Evolutionary conservation across 2,888 invertebrate genomes (phyloP).

Genomic region (Drosophila testacea): DNA sequence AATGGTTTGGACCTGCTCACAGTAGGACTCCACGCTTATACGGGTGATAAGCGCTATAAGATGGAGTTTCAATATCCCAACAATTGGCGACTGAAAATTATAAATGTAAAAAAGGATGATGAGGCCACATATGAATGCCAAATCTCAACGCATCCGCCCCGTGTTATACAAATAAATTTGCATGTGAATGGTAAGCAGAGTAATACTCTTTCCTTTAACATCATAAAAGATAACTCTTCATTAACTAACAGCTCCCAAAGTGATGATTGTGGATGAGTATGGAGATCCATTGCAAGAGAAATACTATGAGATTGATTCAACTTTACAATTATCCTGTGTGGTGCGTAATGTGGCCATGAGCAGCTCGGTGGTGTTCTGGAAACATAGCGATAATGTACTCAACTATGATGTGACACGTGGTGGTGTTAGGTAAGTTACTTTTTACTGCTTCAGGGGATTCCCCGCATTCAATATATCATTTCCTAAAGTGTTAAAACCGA

Average conservation of each 20-base stretch:
- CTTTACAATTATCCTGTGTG: slow-evolving; percentile 86
- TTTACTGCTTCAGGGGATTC: not conserved
- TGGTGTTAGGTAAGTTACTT: slow-evolving; percentile 85
- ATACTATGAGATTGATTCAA: slow-evolving; percentile 87
- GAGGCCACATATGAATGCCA: slow-evolving; percentile 87
- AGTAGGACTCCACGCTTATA: slow-evolving; percentile 89
- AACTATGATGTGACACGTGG: slow-evolving; percentile 87
- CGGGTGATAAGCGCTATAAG: slow-evolving; percentile 88
- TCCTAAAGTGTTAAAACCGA: slow-evolving; percentile 86
- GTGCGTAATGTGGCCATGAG: slow-evolving; percentile 86
- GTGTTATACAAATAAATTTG: slow-evolving; percentile 86
- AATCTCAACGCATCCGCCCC: slow-evolving; percentile 87
- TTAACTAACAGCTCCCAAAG: slow-evolving; percentile 85
- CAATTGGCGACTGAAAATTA: slow-evolving; percentile 87
- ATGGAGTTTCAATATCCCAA: slow-evolving; percentile 87
- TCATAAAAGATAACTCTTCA: not conserved
- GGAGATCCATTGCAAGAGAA: slow-evolving; percentile 86
- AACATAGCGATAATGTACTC: slow-evolving; percentile 86
- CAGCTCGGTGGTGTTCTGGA: slow-evolving; percentile 86
- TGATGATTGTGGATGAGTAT: slow-evolving; percentile 87
- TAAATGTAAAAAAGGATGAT: slow-evolving; percentile 86
- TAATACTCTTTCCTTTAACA: not conserved
- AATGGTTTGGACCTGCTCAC: slow-evolving; percentile 89
- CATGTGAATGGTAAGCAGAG: slow-evolving; percentile 85
- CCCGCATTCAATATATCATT: slow-evolving; percentile 2